Evolutionary conservation across 2,113 vertebrate genomes (phyloP).

Genomic region (Trogon surrucura): DNA sequence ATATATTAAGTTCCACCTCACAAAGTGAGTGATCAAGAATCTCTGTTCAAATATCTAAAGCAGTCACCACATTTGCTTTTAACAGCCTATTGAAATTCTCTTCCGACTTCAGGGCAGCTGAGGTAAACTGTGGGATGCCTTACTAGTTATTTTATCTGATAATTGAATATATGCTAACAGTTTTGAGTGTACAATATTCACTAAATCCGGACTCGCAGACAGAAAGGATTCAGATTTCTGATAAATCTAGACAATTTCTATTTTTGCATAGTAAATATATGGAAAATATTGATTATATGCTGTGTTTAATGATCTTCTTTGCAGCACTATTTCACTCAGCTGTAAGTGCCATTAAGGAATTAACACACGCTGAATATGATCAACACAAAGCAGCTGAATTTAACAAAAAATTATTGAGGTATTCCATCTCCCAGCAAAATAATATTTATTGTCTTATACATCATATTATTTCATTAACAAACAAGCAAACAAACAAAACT

Average conservation of each 20-base stretch:
- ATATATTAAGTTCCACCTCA: neutral
- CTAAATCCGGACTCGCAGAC: neutral
- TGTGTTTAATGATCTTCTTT: neutral
- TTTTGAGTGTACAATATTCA: neutral
- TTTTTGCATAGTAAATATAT: neutral
- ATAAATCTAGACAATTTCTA: neutral
- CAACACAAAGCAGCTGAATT: neutral
- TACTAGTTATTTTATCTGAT: neutral
- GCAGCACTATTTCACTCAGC: neutral
- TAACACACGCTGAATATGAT: neutral
- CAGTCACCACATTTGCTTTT: rapidly evolving
- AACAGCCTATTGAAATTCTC: neutral
- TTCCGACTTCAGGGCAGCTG: neutral
- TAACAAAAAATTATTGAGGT: neutral
- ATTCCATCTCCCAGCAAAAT: neutral
- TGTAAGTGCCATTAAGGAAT: neutral
- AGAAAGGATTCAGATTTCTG: neutral
- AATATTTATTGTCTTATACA: neutral
- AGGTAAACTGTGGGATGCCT: too few species aligned
- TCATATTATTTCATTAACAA: neutral
- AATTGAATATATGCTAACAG: neutral
- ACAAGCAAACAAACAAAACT: neutral
- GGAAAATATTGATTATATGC: neutral
- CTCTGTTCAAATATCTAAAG: neutral
- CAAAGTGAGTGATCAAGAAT: neutral